Evolutionary conservation across 2,797 vertebrate species (phyloP).

Genomic region (Anabacerthia variegaticeps): DNA sequence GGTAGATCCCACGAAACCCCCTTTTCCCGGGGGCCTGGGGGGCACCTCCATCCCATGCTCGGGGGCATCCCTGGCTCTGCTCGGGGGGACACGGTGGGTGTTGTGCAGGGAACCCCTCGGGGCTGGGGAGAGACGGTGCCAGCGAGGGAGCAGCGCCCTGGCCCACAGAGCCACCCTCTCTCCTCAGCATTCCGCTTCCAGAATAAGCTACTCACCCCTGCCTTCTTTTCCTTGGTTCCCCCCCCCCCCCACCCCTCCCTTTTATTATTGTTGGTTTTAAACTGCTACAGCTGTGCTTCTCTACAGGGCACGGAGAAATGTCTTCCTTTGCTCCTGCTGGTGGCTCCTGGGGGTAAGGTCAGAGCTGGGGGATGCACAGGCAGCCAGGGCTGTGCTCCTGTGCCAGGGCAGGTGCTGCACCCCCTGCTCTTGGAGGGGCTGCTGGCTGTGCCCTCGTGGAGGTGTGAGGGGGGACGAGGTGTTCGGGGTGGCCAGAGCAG

Average conservation of each 20-base stretch:
- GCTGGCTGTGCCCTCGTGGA: not conserved
- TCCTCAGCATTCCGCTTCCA: not conserved
- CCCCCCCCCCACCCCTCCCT: too few relatives aligned
- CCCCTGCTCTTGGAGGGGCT: not conserved
- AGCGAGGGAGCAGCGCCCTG: not conserved
- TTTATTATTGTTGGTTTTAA: not conserved
- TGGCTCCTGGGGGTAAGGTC: not conserved
- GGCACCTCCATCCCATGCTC: not conserved
- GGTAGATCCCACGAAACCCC: not conserved
- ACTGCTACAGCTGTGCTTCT: slow-evolving; percentile 27
- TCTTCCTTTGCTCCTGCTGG: slow-evolving; percentile 31
- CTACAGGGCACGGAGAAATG: not conserved
- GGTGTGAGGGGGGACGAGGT: not conserved
- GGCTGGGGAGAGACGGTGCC: not conserved
- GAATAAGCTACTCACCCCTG: slow-evolving; percentile 40
- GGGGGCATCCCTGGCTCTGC: not conserved
- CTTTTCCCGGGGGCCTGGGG: rapidly evolving
- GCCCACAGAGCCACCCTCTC: not conserved
- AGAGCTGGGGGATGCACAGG: not conserved
- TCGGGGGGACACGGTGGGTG: rapidly evolving
- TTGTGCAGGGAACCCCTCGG: not conserved
- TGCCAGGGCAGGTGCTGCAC: not conserved
- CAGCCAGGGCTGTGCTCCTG: not conserved
- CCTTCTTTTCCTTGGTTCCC: not conserved
- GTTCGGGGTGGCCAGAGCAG: not conserved